Evolutionary conservation across 2,888 invertebrate species (phyloP).

Genomic region (Rhingia rostrata): DNA sequence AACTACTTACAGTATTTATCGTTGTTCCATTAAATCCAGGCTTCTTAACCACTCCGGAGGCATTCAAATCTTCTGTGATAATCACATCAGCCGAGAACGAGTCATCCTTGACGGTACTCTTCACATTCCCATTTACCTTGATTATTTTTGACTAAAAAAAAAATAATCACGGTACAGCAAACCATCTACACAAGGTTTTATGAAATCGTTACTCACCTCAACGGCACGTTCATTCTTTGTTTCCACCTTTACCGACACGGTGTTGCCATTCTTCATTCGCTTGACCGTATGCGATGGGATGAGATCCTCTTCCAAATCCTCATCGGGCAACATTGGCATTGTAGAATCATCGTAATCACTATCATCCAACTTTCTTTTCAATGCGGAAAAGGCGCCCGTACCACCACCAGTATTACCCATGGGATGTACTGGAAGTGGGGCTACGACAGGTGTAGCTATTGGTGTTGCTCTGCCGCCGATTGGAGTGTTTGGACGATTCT

Average conservation of each 20-base stretch:
- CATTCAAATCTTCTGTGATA: conserved; percentile 81
- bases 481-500: conserved; percentile 76
- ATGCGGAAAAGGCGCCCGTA: conserved; percentile 48
- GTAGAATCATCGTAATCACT: conserved; percentile 84
- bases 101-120: conserved; percentile 19
- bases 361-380: conserved; percentile 84
- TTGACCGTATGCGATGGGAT: conserved; percentile 84
- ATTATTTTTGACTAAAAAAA: conserved; percentile 76
- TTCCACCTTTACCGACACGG: conserved; percentile 79
- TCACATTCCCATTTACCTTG: conserved; percentile 80
- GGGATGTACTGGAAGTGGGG: conserved; percentile 49
- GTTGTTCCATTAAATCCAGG: conserved; percentile 78
- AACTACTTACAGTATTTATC: conserved; percentile 76
- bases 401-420: background rate
- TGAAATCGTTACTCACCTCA: conserved; percentile 62
- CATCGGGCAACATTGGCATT: conserved; percentile 82
- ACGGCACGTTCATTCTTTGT: conserved; percentile 78
- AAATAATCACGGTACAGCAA: background rate
- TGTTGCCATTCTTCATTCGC: conserved; percentile 83
- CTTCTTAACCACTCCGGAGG: conserved; percentile 82
- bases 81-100: conserved; percentile 81
- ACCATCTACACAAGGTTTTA: background rate
- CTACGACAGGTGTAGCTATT: conserved; percentile 43
- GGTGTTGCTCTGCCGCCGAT: conserved; percentile 74
- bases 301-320: conserved; percentile 85